Evolutionary conservation across 2,797 vertebrate species (phyloP), one percentile per base, ranked within the genome.

Genomic region (Pristis pectinata): DNA sequence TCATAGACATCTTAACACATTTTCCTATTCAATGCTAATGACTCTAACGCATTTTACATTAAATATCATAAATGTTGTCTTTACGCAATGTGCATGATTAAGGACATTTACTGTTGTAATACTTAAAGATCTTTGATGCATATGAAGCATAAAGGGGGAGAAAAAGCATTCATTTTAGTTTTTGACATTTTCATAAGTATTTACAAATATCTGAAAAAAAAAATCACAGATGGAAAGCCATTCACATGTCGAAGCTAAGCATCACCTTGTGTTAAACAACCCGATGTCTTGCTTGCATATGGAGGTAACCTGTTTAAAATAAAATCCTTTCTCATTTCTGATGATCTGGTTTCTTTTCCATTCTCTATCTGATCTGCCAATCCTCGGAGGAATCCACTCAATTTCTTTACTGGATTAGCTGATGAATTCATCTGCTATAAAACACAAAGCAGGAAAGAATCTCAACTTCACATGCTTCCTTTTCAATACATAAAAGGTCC

Each of bases 261-360:
- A 6, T 83, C 76, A 98, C 98, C 97, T 96, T 98, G 97, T 9
- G 94, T 94, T n/a, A 96, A 94, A 59, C 95, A 27, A 11, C 96
- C 96, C 4, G 96, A 74, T 95, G 95, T 94, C 0, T 95, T 94
- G 22, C 96, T 96, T 94, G 77, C 30, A 95, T 95, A 98, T 0
- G 98, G 98, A 0, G 98, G 98, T 11, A 99, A 95, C 92, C 98
- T 96, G 95, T 97, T 97, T 80, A 19, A 96, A 95, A 98, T 96
- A 94, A 99, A 99, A 96, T 99, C 98, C 96, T 98, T 98, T 96
- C 97, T 98, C 98, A 99, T 98, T 95, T 98, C 97, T 0, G 97
- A 96, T 3, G 98, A 97, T 4, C 96, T 96, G 49, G 98, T 95
- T 0, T 97, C 96, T 94, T 95, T 95, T 0, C 94, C 96, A n/a